Base-by-base conservation (phyloP, 2,113 vertebrate species). In the Orthonyx spaldingii region DNA sequence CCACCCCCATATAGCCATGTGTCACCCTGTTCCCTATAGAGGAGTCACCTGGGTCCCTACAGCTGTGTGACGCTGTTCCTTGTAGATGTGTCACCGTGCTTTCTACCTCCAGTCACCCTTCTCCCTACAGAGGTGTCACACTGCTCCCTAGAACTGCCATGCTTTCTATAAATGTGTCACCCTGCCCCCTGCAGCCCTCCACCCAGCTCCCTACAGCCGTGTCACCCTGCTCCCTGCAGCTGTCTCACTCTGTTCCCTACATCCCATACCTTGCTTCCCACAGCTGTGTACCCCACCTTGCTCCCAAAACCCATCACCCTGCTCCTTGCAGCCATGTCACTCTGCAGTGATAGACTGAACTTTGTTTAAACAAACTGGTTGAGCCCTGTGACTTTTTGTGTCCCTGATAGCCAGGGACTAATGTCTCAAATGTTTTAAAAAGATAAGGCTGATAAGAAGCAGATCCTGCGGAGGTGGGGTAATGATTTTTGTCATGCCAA, bases 261-360 rank as follows among this genome's bases (percentile, higher is more conserved):
- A 42, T 42, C 41, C 41, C 41, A 42, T 42, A 42, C 41, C 41
- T 14, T 42, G 30, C 18, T n/a, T 30, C 18, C 32, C 17, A 0
- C 9, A 37, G 16, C 11, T 4, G 5, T 63, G 60, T 26, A n/a
- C n/a, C n/a, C n/a, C 42, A 65, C 15, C 30, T 30, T 23, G 7
- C 20, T 32, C 12, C 39, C 28, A n/a, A n/a, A n/a, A n/a, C n/a
- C n/a, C n/a, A n/a, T 35, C 39, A 71, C 28, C 6, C 70, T 26
- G 19, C 10, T 24, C 28, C 46, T 11, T 6, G 1, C 6, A 63
- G 47, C 21, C 1, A 0, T 55, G 50, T 35, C 49, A 14, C 57
- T 39, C 46, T 5, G 24, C 30, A 35, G 53, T 9, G 61, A 47
- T 1, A 53, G 53, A 22, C 19, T 33, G 39, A 59, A 37, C 10